Evolutionary conservation across 2,888 invertebrate species (phyloP).

Genomic region (Xestia ashworthii): DNA sequence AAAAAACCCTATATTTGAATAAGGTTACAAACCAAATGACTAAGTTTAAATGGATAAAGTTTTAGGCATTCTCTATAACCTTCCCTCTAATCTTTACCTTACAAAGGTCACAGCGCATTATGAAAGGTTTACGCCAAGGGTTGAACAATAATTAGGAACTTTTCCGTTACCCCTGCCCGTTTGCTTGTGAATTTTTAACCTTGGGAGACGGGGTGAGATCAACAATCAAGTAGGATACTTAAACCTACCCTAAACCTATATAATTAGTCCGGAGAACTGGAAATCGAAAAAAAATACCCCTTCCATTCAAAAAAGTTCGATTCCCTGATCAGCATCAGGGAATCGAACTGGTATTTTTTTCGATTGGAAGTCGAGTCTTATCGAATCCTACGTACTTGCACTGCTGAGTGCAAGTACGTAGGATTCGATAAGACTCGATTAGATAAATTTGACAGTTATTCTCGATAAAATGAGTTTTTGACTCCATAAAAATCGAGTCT

Average conservation of each 20-base stretch:
- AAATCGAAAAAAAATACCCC: too few relatives aligned
- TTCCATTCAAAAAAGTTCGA: too few relatives aligned
- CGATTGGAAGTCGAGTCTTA: too few relatives aligned
- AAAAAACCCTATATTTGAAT: neutral
- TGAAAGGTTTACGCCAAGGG: slow-evolving; percentile 17
- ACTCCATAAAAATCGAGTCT: too few relatives aligned
- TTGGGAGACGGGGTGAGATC: neutral
- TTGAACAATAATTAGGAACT: slow-evolving; percentile 5
- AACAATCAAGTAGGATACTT: neutral
- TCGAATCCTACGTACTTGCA: too few relatives aligned
- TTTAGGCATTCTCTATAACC: neutral
- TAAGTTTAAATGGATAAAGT: slow-evolving; percentile 20
- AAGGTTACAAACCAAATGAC: slow-evolving; percentile 17
- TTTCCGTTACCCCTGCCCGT: slow-evolving; percentile 3
- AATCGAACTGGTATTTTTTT: too few relatives aligned
- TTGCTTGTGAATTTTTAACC: neutral
- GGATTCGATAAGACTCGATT: too few relatives aligned
- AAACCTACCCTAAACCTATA: neutral
- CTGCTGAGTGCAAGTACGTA: too few relatives aligned
- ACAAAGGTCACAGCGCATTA: neutral
- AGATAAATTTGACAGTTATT: too few relatives aligned
- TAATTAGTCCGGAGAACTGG: too few relatives aligned
- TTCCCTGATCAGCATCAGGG: too few relatives aligned
- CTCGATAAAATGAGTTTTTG: too few relatives aligned
- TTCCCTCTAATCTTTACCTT: neutral